A percentile compares a stretch with the other conserved stretches of the same genome.
These are phyloP conservation scores for Manis pentadactyla DNA, from an alignment of 2,797 vertebrate species.

Conservation along the genomic window DNA sequence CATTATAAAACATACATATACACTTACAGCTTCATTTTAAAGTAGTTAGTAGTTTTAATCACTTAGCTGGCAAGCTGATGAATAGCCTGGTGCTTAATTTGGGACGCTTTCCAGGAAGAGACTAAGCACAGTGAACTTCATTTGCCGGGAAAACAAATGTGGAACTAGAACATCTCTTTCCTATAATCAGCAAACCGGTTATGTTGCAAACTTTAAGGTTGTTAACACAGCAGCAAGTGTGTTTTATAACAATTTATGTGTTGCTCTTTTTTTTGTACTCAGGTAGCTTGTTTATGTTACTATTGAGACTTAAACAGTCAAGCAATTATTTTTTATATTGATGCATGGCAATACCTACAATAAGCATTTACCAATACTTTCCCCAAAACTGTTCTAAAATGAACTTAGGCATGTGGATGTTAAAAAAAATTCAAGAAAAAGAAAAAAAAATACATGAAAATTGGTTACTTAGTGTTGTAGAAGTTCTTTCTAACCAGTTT, in stretches of 20 bases:
- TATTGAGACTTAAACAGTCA: background rate
- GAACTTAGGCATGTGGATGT: background rate
- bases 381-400: background rate
- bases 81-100: slow-evolving; percentile 6
- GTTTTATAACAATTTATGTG: background rate
- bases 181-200: background rate
- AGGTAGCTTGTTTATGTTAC: background rate
- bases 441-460: background rate
- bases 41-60: slow-evolving; percentile 16
- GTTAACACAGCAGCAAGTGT: background rate
- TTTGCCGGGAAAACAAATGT: background rate
- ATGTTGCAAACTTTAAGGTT: background rate
- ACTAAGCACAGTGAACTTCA: background rate
- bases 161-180: background rate
- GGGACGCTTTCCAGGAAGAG: slow-evolving; percentile 30
- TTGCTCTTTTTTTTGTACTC: background rate
- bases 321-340: background rate
- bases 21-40: background rate
- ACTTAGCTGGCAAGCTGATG: slow-evolving; percentile 23
- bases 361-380: background rate
- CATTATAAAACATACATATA: background rate
- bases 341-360: background rate
- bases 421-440: background rate
- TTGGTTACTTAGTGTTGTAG: background rate
- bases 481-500: background rate